phyloP scores from a whole-genome alignment of 1,140 invertebrate species.

The Geopemphigus sp. region DNA sequence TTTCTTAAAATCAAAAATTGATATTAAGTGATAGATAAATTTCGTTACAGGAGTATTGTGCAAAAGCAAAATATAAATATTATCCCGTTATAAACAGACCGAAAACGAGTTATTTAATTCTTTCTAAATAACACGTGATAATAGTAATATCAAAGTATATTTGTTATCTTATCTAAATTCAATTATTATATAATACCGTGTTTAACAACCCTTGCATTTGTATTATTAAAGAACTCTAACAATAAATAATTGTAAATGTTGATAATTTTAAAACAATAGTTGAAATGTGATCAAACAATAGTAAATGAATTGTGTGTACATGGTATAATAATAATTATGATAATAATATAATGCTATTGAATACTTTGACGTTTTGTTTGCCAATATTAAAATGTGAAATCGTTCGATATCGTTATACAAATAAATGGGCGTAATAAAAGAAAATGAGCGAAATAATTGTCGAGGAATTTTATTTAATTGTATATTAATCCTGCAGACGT shows the following conservation, averaged over 20 bases:
- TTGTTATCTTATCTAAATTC: no score
- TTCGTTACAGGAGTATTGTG: no score
- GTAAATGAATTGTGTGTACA: background rate
- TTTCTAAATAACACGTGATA: no score
- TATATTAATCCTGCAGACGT: background rate
- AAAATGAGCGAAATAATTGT: constrained; percentile 9
- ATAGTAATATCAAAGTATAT: no score
- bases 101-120: no score
- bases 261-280: background rate
- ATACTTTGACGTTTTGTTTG: constrained; percentile 1
- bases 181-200: background rate
- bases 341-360: background rate
- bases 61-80: no score
- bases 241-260: background rate
- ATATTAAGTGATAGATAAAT: no score
- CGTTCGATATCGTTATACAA: constrained; percentile 2
- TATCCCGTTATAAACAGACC: no score
- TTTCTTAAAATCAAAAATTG: no score
- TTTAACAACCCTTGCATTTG: background rate
- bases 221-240: background rate
- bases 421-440: background rate
- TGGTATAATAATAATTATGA: no score
- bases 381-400: constrained; percentile 7
- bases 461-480: constrained; percentile 10
- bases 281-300: background rate